A percentile compares a stretch with the other conserved stretches of the same genome.
These are phyloP conservation scores for Aphelenchoides bicaudatus DNA, from an alignment of 2,888 invertebrate species.

Conservation along the genomic window DNA sequence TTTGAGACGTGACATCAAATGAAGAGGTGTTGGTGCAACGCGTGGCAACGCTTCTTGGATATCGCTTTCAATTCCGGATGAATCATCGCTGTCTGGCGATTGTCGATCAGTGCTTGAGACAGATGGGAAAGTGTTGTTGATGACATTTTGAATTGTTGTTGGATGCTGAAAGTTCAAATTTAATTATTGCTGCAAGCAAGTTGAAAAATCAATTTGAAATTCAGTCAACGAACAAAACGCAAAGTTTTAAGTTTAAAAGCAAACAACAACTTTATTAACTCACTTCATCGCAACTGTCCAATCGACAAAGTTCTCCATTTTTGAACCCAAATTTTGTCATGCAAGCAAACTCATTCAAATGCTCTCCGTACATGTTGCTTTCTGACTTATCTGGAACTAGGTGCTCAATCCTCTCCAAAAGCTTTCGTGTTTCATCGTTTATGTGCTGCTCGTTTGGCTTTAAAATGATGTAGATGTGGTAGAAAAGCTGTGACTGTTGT, in stretches of 20 bases:
- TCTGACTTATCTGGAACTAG: background rate
- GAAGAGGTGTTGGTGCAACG: no score
- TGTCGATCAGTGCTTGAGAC: no score
- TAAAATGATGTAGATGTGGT: slow-evolving; percentile 12
- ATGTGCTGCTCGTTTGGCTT: slow-evolving; percentile 9
- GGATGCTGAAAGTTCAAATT: no score
- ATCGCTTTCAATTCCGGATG: no score
- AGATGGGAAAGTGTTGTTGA: no score
- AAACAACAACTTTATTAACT: background rate
- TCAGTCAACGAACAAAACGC: no score
- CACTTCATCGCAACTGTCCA: background rate
- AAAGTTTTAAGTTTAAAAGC: no score
- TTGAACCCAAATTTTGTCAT: background rate
- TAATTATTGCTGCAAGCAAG: no score
- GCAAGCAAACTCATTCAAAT: background rate
- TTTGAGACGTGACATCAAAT: background rate
- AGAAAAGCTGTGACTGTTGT: background rate
- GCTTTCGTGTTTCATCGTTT: background rate
- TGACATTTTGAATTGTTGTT: no score
- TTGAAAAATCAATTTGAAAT: no score
- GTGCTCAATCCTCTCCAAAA: slow-evolving; percentile 3
- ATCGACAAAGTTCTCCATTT: background rate
- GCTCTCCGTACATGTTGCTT: background rate
- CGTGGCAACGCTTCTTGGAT: no score
- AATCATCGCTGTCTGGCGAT: no score